Base-by-base conservation (phyloP, 2,888 invertebrate genomes). In the Alloscopus bannaensis region DNA sequence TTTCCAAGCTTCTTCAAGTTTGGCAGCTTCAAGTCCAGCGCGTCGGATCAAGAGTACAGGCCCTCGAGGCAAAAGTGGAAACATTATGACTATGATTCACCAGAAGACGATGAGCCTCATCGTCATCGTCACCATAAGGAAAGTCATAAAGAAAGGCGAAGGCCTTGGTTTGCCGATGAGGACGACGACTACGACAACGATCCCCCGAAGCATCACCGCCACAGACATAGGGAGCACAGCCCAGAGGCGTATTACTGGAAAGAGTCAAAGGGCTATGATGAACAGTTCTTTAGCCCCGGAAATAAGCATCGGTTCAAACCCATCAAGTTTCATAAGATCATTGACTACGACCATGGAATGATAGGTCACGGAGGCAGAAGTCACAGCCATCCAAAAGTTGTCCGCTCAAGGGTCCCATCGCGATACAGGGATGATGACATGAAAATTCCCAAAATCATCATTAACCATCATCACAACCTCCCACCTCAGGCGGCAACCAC, bases 391-490 rank as follows among this genome's bases (percentile, higher is more conserved):
- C 13, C 29, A n/a, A 60, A 40, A 22, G 4, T 31, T 13, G 59
- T 68, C 11, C 68, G 42, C 13, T 28, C 29, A 1, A 65, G 65
- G n/a, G 8, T 31, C 31, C 29, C 66, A 1, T n/a, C 65, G 16
- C 4, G 6, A 18, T 8, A 55, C 1, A 59, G 60, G 28, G 68
- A 76, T 16, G 70, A 70, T 18, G 64, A 70, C 8, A 31, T 29
- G 6, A 60, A 52, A 55, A 42, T 77, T 16, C 76, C 76, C 16
- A 77, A 77, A 45, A 77, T 77, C 28, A 69, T 77, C 22, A 77
- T 77, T 20, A 77, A 77, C 31, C 76, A 77, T 69, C 76, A 69
- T 18, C 76, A 77, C 22, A 77, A 77, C 45, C 26, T 77, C 6
- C 76, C 76, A 13, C 69, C 76, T 6, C 22, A 66, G 11, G 8